Evolutionary conservation across 2,888 invertebrate genomes (phyloP).

Genomic region (Phaedon cochleariae): DNA sequence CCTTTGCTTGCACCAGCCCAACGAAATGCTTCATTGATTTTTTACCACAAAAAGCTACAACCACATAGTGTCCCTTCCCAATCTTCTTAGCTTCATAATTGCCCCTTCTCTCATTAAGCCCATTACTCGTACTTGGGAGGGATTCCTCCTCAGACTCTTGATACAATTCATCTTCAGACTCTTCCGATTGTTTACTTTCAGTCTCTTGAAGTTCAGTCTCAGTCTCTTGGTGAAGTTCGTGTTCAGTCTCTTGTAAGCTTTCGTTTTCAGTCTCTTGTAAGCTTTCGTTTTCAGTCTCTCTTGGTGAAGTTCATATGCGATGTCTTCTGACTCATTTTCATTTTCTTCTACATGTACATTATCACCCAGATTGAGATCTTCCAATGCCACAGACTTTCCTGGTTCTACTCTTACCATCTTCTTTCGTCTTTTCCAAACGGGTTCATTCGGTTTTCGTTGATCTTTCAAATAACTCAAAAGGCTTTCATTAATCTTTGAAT

Average conservation of each 20-base stretch:
- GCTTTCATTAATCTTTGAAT: neutral
- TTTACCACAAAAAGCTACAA: neutral
- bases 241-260: neutral
- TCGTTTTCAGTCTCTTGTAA: neutral
- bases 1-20: neutral
- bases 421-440: neutral
- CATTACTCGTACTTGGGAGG: no score
- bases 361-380: neutral
- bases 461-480: neutral
- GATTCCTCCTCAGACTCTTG: no score
- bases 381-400: neutral
- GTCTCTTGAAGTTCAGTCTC: neutral
- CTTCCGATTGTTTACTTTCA: neutral
- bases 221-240: neutral
- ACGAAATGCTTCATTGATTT: neutral
- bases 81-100: no score
- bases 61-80: neutral
- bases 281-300: neutral
- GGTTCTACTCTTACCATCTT: conserved; percentile 3
- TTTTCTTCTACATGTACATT: neutral
- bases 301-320: no score
- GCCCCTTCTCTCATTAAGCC: no score
- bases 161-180: neutral
- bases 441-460: neutral
- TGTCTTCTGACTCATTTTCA: neutral